phyloP scores from a whole-genome alignment of 2,888 invertebrate genomes.

The Philopedon plagiatum region DNA sequence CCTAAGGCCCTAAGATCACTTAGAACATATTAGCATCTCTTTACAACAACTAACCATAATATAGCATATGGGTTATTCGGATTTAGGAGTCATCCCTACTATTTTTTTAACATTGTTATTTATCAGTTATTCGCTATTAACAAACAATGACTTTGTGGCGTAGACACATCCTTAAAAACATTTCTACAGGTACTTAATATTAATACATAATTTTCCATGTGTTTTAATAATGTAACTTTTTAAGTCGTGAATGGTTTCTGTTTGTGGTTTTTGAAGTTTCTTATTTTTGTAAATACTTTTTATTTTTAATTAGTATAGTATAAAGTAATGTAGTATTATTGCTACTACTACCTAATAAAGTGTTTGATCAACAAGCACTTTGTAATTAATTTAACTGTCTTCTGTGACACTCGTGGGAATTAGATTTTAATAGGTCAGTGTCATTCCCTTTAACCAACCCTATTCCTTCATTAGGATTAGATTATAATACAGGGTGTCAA shows the following conservation, averaged over 20 bases:
- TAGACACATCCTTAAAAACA: too few relatives aligned
- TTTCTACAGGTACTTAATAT: too few relatives aligned
- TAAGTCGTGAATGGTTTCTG: slow-evolving; percentile 31
- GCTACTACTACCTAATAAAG: slow-evolving; percentile 41
- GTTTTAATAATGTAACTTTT: background rate
- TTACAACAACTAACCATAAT: too few relatives aligned
- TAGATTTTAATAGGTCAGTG: slow-evolving; percentile 23
- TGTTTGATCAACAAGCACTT: slow-evolving; percentile 52
- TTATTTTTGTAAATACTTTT: slow-evolving; percentile 46
- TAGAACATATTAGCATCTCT: too few relatives aligned
- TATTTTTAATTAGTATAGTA: slow-evolving; percentile 14
- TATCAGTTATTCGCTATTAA: too few relatives aligned
- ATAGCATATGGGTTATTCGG: too few relatives aligned
- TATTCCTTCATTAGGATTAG: slow-evolving; percentile 35
- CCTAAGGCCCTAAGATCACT: too few relatives aligned
- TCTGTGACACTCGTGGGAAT: slow-evolving; percentile 24
- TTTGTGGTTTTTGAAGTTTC: slow-evolving; percentile 24
- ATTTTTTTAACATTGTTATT: too few relatives aligned
- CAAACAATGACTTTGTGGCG: too few relatives aligned
- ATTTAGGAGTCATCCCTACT: too few relatives aligned
- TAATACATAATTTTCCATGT: background rate
- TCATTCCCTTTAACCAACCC: slow-evolving; percentile 45
- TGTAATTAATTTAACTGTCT: slow-evolving; percentile 48
- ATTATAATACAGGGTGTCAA: background rate
- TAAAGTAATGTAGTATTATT: slow-evolving; percentile 13